phyloP scores from a whole-genome alignment of 2,888 invertebrate genomes.

The Tanypteryx hageni region DNA sequence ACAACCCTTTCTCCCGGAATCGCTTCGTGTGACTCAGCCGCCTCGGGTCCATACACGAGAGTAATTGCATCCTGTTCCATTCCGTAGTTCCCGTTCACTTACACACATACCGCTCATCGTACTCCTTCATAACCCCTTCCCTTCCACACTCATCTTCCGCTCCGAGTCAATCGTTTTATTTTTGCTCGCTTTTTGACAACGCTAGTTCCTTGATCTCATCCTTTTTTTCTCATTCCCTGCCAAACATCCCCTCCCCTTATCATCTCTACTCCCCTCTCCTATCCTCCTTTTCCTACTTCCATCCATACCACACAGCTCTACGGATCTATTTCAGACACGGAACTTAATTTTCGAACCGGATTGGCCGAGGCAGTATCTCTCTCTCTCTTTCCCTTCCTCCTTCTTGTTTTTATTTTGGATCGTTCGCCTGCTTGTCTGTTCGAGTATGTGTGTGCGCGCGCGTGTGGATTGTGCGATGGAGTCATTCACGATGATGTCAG shows the following conservation, averaged over 20 bases:
- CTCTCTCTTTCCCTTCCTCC: neutral
- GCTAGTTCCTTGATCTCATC: neutral
- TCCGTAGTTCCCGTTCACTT: neutral
- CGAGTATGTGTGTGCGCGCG: neutral
- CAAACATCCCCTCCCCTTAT: neutral
- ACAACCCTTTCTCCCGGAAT: neutral
- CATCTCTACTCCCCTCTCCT: neutral
- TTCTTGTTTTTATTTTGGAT: slow-evolving; percentile 45
- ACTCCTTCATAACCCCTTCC: too few relatives aligned
- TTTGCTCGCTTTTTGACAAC: neutral
- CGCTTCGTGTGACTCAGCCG: neutral
- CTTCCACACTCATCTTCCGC: too few relatives aligned
- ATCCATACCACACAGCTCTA: neutral
- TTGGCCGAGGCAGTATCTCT: neutral
- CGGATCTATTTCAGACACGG: neutral
- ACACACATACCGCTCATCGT: neutral
- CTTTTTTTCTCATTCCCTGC: neutral
- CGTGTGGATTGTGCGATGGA: neutral
- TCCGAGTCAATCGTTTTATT: neutral
- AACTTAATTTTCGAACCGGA: slow-evolving; percentile 36
- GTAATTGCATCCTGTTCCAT: neutral
- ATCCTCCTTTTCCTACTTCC: neutral
- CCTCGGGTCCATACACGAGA: neutral
- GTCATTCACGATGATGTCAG: neutral
- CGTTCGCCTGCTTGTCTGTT: neutral